A percentile compares a stretch with the other conserved stretches of the same genome.
Evolutionary conservation across 2,888 invertebrate species (phyloP).

Genomic region (Eupsilia transversa): DNA sequence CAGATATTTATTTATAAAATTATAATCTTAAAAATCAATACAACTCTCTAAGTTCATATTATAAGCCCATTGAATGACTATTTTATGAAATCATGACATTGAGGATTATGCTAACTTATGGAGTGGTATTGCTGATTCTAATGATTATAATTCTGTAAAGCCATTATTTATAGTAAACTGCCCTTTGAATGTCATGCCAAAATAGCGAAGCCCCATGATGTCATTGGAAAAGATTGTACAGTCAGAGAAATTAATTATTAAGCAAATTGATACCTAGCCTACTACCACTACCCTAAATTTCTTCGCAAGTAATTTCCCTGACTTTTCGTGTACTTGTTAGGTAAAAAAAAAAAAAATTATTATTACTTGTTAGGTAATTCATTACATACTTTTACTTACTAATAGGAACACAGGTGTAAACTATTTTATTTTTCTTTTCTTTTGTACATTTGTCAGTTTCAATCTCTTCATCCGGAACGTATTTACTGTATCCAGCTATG

Average conservation of each 20-base stretch:
- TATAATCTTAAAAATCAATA: too few relatives aligned
- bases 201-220: background rate
- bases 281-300: too few relatives aligned
- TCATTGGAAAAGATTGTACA: background rate
- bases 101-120: too few relatives aligned
- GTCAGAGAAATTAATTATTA: background rate
- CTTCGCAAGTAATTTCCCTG: background rate
- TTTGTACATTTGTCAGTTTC: slow-evolving; percentile 13
- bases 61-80: too few relatives aligned
- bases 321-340: background rate
- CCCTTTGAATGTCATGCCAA: background rate
- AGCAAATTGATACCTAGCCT: too few relatives aligned
- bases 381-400: background rate
- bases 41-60: too few relatives aligned
- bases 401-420: slow-evolving; percentile 3
- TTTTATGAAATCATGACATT: too few relatives aligned
- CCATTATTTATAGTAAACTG: too few relatives aligned
- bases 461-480: background rate
- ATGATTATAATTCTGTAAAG: too few relatives aligned
- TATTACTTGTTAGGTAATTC: background rate
- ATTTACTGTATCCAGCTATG: slow-evolving; percentile 4
- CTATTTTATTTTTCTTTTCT: background rate
- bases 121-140: too few relatives aligned
- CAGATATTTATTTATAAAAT: too few relatives aligned
- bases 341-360: too few relatives aligned